These are phyloP conservation scores for Apocheima hispidaria DNA, from an alignment of 2,888 invertebrate species.

Conservation along the genomic window DNA sequence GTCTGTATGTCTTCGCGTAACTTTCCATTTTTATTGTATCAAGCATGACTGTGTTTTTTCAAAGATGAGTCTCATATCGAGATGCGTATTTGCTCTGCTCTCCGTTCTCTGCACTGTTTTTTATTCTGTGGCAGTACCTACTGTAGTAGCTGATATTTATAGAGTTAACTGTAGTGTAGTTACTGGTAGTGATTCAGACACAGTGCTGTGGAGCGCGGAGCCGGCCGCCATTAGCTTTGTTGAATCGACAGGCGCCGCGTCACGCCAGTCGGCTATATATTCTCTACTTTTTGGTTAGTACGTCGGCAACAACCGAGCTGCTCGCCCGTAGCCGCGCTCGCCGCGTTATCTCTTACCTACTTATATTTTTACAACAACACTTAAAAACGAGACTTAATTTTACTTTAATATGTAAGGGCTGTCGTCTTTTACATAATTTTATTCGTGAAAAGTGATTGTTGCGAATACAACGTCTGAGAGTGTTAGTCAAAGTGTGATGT, in stretches of 20 bases:
- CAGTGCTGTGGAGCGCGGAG: conserved; percentile 3
- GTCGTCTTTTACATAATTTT: conserved; percentile 19
- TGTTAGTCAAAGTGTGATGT: conserved; percentile 37
- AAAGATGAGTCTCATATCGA: neutral
- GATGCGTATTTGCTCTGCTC: neutral
- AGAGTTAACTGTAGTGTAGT: conserved; percentile 4
- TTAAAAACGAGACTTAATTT: conserved; percentile 22
- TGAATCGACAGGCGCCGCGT: conserved; percentile 8
- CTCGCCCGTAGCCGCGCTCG: conserved; percentile 38
- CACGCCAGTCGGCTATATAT: neutral
- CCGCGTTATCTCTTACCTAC: conserved; percentile 38
- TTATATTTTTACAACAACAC: conserved; percentile 50
- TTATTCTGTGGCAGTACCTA: conserved; percentile 3
- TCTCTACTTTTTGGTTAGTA: conserved; percentile 43
- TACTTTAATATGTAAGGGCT: conserved; percentile 20
- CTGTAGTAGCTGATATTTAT: conserved; percentile 18
- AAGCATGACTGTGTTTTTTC: conserved; percentile 24
- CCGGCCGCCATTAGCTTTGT: neutral
- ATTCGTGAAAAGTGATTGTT: conserved; percentile 31
- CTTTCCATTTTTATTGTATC: conserved; percentile 16
- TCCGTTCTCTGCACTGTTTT: neutral
- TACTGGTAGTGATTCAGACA: conserved; percentile 16
- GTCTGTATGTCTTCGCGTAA: conserved; percentile 15
- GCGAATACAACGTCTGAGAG: conserved; percentile 35
- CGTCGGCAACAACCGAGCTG: conserved; percentile 55